phyloP scores from a whole-genome alignment of 2,113 vertebrate genomes.

The Rhagologus leucostigma region DNA sequence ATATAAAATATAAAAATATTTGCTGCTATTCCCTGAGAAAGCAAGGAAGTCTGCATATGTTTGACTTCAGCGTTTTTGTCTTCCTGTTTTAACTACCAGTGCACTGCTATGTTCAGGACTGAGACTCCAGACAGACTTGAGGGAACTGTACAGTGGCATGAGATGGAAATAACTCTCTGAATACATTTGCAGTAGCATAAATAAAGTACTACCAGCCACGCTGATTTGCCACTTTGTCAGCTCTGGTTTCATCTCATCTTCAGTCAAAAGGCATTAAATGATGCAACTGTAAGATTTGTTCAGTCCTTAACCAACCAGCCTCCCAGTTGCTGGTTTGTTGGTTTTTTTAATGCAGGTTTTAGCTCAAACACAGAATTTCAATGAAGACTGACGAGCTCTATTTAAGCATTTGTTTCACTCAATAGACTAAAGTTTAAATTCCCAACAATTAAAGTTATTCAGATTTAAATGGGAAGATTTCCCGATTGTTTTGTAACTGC shows the following conservation, averaged over 20 bases:
- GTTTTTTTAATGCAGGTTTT: not conserved
- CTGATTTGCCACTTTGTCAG: not conserved
- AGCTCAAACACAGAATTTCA: slow-evolving; percentile 44
- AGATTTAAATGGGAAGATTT: slow-evolving; percentile 76
- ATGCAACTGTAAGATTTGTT: not conserved
- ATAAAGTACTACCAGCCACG: not conserved
- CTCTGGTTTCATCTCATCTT: not conserved
- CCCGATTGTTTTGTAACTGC: slow-evolving; percentile 75
- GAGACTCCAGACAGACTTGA: not conserved
- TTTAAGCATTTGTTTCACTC: slow-evolving; percentile 63
- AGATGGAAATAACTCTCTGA: not conserved
- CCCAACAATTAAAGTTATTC: slow-evolving; percentile 73
- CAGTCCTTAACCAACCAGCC: slow-evolving; percentile 13
- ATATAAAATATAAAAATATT: too few species aligned
- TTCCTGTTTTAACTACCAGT: not conserved
- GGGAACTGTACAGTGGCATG: not conserved
- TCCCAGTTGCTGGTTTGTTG: not conserved
- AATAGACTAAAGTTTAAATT: slow-evolving; percentile 65
- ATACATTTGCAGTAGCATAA: not conserved
- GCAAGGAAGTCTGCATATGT: not conserved
- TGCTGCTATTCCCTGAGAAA: not conserved
- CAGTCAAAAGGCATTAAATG: not conserved
- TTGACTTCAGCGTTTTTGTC: not conserved
- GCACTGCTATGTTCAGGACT: not conserved
- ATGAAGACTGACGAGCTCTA: slow-evolving; percentile 24